Conservation (phyloP, 2,797 vertebrate species). For the Vireo griseus region DNA sequence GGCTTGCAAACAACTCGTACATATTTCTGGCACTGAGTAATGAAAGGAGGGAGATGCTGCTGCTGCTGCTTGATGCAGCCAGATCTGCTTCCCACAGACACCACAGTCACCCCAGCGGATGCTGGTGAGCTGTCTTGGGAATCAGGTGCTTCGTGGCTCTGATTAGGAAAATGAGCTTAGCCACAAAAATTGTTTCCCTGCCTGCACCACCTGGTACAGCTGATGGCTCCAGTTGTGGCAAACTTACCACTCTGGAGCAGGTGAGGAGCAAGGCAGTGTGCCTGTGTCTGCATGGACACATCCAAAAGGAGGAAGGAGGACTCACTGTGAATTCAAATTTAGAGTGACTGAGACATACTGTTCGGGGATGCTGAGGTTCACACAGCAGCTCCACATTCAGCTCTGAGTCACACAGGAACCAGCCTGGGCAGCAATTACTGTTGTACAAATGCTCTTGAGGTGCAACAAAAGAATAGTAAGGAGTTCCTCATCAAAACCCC, state of each 20-base stretch:
- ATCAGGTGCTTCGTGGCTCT: background rate
- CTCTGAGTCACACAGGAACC: slow-evolving; percentile 19
- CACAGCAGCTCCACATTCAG: background rate
- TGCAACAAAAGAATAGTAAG: background rate
- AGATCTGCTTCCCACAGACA: background rate
- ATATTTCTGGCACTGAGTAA: background rate
- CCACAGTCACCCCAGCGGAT: background rate
- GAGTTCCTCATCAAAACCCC: background rate
- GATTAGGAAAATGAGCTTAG: background rate
- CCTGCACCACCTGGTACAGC: background rate
- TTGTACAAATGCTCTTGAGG: background rate
- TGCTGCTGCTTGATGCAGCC: background rate
- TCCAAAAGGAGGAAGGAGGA: background rate
- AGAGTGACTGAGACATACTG: background rate
- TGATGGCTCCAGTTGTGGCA: background rate
- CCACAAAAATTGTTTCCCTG: background rate
- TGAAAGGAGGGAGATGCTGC: background rate
- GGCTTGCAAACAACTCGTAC: background rate
- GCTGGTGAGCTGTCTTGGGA: background rate
- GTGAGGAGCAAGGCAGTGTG: background rate
- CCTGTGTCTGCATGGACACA: background rate
- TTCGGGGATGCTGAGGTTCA: background rate
- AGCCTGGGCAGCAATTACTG: background rate
- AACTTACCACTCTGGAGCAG: background rate
- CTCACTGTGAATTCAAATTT: background rate